Percentiles rank a stretch among this genome's conserved stretches.
phyloP scores from a whole-genome alignment of 2,888 invertebrate species.

The Drosophila glabriapex region DNA sequence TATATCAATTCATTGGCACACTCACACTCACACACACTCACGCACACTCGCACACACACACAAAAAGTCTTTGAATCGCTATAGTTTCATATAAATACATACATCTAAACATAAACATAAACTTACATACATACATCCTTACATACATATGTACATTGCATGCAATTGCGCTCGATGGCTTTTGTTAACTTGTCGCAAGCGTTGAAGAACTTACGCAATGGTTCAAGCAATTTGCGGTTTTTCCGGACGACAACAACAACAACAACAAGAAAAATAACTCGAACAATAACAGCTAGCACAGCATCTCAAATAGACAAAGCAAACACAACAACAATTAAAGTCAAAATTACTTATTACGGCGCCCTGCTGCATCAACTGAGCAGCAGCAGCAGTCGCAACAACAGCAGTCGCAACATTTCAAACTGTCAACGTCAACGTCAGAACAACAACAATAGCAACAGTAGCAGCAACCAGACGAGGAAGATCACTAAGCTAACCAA shows the following conservation, averaged over 20 bases:
- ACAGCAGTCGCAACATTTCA: constrained; percentile 10
- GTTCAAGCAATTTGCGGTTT: constrained; percentile 64
- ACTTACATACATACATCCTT: constrained; percentile 5
- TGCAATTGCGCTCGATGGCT: constrained; percentile 39
- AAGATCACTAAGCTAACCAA: constrained; percentile 10
- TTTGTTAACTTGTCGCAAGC: constrained; percentile 31
- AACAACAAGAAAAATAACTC: constrained; percentile 22
- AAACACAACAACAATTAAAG: constrained; percentile 43
- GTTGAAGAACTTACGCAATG: constrained; percentile 59
- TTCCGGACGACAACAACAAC: constrained; percentile 37
- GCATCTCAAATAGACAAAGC: constrained; percentile 42
- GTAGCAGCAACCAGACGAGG: constrained; percentile 16
- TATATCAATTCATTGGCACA: constrained; percentile 2
- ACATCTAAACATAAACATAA: background rate
- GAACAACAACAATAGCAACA: constrained; percentile 19
- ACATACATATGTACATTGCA: constrained; percentile 18
- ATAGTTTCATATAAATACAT: constrained; percentile 11
- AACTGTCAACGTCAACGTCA: constrained; percentile 25
- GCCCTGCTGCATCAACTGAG: constrained; percentile 37
- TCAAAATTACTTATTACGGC: constrained; percentile 28
- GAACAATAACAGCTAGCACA: constrained; percentile 19
- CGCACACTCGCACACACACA: background rate
- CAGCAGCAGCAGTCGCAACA: constrained; percentile 5
- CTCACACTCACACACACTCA: background rate
- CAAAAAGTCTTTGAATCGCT: constrained; percentile 1